Percentiles rank a stretch among this genome's conserved stretches.
Conservation (phyloP, 2,113 vertebrate species). For the Picathartes gymnocephalus region DNA sequence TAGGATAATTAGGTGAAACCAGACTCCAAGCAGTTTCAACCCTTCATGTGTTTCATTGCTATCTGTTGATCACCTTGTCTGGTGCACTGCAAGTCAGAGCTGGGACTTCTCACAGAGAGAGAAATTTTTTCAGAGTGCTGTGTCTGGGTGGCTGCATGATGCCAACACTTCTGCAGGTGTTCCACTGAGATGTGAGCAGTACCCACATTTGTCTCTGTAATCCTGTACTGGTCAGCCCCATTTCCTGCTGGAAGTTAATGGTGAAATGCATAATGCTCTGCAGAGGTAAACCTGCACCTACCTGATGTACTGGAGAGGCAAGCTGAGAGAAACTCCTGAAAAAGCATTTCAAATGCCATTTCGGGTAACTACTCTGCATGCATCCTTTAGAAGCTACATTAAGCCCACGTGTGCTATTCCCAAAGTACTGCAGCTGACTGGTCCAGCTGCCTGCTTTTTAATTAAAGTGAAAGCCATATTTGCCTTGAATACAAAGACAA, state of each 20-base stretch:
- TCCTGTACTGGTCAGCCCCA: background rate
- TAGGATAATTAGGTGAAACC: background rate
- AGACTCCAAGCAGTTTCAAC: background rate
- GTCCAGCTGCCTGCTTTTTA: background rate
- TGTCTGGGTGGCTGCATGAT: background rate
- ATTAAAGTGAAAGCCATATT: background rate
- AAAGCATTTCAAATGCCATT: background rate
- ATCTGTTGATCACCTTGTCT: background rate
- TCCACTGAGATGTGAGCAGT: rapidly evolving
- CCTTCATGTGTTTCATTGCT: background rate
- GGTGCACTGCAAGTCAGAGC: background rate
- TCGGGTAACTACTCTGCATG: background rate
- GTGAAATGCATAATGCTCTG: background rate
- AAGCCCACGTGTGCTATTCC: background rate
- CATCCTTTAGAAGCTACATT: background rate
- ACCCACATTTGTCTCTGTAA: background rate
- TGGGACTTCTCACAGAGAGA: background rate
- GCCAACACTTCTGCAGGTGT: background rate
- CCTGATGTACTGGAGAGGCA: background rate
- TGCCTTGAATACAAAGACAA: background rate
- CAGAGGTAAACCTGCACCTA: background rate
- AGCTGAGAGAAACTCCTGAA: background rate
- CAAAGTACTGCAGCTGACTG: background rate
- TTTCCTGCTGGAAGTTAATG: background rate
- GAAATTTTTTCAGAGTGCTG: background rate